Evolutionary conservation across 2,888 invertebrate species (phyloP), one percentile per base, ranked within the genome.

Genomic region (Neoscelio sp.): DNA sequence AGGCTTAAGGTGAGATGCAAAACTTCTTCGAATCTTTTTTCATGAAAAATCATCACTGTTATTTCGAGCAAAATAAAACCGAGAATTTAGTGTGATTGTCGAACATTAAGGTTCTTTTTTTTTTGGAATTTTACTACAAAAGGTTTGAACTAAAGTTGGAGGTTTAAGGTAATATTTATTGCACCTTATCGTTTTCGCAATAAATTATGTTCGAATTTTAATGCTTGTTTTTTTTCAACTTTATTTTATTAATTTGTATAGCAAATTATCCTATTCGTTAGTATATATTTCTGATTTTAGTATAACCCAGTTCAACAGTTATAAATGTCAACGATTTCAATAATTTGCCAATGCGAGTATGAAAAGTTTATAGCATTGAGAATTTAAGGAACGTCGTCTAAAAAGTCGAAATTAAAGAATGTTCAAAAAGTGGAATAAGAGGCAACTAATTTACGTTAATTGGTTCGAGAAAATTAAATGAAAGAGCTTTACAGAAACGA

Each of bases 371-470:
- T 7, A 30, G 10, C 7, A 28, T 12, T 28, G 8, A 28, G 26
- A 26, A 50, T 8, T 50, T 30, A 50, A 28, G 33, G 7, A 33
- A 30, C 20, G 17, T 6, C 5, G 30, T 23, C 23, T 33, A 44
- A n/a, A 60, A 20, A 26, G 58, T 60, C 52, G 71, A 44, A 52
- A 64, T 20, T 56, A 40, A 73, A 58, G 54, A 67, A 60, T 30
- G 60, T 56, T 71, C 30, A 71, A 68, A 62, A 68, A 62, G 67
- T 58, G 48, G 42, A 84, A 84, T 83, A 83, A 85, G 82, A 80
- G 82, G 82, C 83, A 85, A 84, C 85, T 85, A 86, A 88, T 88
- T 88, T 85, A 84, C 86, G 85, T 86, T 88, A 87, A 88, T 87
- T 87, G 85, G 85, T 82, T 80, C 77, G 76, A 71, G 80, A 40